phyloP scores from a whole-genome alignment of 2,797 vertebrate species.

The Phoebastria nigripes region DNA sequence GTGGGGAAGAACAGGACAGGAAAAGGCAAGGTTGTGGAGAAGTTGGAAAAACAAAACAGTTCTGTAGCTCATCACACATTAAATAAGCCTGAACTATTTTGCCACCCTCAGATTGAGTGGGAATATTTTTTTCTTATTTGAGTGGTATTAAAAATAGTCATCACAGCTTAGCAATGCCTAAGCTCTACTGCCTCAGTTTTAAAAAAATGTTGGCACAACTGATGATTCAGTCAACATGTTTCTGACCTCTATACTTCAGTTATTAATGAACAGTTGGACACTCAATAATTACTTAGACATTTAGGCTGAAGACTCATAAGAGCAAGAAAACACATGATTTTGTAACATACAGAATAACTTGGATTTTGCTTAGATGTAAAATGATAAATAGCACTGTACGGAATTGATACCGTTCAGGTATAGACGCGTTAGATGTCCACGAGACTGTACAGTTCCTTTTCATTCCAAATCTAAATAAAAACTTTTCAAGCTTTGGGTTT shows the following conservation, averaged over 20 bases:
- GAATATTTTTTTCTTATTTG: constrained; percentile 9
- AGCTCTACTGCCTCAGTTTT: not conserved
- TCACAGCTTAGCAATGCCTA: not conserved
- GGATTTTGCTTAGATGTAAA: not conserved
- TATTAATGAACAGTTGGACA: not conserved
- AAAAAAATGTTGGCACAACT: not conserved
- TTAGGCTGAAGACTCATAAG: not conserved
- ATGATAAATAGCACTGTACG: not conserved
- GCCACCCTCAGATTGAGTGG: constrained; percentile 17
- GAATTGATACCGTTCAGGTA: not conserved
- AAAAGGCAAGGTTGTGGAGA: not conserved
- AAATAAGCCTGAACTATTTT: constrained; percentile 33
- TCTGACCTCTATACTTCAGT: constrained; percentile 3
- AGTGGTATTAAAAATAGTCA: constrained; percentile 48
- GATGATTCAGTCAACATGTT: constrained; percentile 16
- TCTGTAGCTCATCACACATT: not conserved
- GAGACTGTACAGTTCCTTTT: not conserved
- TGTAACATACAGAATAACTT: not conserved
- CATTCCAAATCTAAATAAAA: not conserved
- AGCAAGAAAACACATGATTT: not conserved
- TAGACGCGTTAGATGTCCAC: not conserved
- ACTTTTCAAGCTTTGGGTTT: not conserved
- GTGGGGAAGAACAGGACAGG: not conserved
- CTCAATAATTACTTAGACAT: not conserved
- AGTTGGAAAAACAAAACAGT: not conserved